Conservation (phyloP, 2,888 invertebrate species). For the Eulithis testata region DNA sequence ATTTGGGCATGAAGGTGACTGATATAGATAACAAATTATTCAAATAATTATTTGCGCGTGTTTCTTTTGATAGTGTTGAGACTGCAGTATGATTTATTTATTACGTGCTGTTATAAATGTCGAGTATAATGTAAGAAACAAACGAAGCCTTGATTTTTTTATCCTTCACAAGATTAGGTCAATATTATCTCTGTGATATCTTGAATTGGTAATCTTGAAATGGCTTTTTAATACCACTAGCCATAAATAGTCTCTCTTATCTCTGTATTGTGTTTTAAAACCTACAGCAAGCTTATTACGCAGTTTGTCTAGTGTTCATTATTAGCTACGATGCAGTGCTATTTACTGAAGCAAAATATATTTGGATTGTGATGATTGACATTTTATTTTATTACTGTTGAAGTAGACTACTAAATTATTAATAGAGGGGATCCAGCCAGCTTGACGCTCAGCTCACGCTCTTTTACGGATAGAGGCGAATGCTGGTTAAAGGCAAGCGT, state of each 20-base stretch:
- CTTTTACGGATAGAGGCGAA: too few relatives aligned
- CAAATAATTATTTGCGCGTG: slow-evolving; percentile 40
- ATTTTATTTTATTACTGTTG: not conserved
- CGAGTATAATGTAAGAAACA: slow-evolving; percentile 21
- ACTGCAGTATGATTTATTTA: slow-evolving; percentile 31
- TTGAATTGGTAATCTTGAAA: not conserved
- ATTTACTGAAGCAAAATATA: not conserved
- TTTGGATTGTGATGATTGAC: not conserved
- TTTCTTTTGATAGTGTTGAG: slow-evolving; percentile 16
- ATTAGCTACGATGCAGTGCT: slow-evolving; percentile 1
- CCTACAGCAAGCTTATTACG: not conserved
- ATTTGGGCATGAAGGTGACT: slow-evolving; percentile 57
- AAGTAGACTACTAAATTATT: too few relatives aligned
- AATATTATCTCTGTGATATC: too few relatives aligned
- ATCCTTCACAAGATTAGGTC: not conserved
- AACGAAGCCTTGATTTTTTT: slow-evolving; percentile 1
- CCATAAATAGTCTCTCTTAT: not conserved
- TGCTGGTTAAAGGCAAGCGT: too few relatives aligned
- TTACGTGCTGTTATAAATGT: slow-evolving; percentile 13
- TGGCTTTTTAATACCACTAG: not conserved
- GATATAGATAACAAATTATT: slow-evolving; percentile 56
- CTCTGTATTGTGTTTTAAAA: not conserved
- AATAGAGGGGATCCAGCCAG: too few relatives aligned
- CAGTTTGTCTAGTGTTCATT: not conserved
- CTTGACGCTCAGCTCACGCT: too few relatives aligned